phyloP scores from a whole-genome alignment of 2,113 vertebrate species.

The Colossoma macropomum region DNA sequence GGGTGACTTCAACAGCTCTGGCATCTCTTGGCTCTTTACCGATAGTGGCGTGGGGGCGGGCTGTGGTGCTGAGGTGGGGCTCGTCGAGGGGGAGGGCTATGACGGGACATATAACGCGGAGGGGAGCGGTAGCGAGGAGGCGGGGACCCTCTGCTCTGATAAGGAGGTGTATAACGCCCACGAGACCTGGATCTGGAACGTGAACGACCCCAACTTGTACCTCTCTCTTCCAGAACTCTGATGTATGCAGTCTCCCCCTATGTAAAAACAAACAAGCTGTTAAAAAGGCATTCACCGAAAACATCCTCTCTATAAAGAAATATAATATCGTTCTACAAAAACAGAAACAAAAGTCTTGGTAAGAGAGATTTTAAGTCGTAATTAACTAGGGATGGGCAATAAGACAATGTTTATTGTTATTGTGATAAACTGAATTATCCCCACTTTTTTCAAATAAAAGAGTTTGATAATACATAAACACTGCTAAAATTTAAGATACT shows the following conservation, averaged over 20 bases:
- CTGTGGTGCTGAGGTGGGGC: constrained; percentile 70
- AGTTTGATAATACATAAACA: too few relatives aligned
- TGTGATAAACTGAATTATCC: too few relatives aligned
- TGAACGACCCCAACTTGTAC: constrained; percentile 84
- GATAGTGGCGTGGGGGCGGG: constrained; percentile 80
- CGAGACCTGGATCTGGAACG: constrained; percentile 90
- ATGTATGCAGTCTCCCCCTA: constrained; percentile 92
- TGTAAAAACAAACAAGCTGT: constrained; percentile 9
- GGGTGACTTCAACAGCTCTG: not conserved
- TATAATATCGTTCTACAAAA: too few relatives aligned
- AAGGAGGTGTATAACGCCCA: constrained; percentile 87
- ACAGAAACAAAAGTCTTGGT: too few relatives aligned
- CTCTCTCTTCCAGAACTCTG: constrained; percentile 87
- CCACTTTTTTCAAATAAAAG: too few relatives aligned
- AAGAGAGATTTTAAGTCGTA: too few relatives aligned
- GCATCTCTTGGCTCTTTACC: constrained; percentile 62
- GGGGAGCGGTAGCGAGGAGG: constrained; percentile 86
- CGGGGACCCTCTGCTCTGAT: constrained; percentile 86
- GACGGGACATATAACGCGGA: constrained; percentile 79
- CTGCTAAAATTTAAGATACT: too few relatives aligned
- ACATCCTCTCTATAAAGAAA: too few relatives aligned
- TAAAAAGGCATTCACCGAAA: not conserved
- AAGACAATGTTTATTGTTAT: too few relatives aligned
- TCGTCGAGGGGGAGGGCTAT: constrained; percentile 77
- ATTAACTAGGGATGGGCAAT: too few relatives aligned